Evolutionary conservation across 1,140 invertebrate species (phyloP), one percentile per base, ranked within the genome.

Genomic region (Drosophila auraria): DNA sequence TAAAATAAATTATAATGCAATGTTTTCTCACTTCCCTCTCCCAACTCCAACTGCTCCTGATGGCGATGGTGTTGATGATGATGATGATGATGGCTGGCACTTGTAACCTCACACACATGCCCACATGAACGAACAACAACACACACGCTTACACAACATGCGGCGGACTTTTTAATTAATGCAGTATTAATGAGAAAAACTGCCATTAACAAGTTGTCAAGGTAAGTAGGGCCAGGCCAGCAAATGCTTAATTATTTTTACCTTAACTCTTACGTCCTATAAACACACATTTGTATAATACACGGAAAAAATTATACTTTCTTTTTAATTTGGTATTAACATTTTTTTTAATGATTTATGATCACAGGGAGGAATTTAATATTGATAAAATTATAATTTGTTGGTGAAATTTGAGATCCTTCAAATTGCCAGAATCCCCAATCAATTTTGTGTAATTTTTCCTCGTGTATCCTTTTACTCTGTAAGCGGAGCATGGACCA

Each of bases 181-280:
- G 95, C 95, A 91, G 96, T 97, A 60, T 94, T 96, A 60, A 94
- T 96, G 91, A 94, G 96, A 87, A 97, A 97, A 94, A 95, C 95
- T 68, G 96, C 96, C 54, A 94, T 97, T 70, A 94, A 95, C 36
- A 96, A 96, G 92, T 94, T 96, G 63, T 95, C 96, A 64, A 95
- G 94, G 94, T 95, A 95, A 87, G 92, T 86, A 81, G 74, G 47
- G 63, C 51, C 51, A 57, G 20, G 49, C 38, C 50, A 42, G 68
- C 47, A 56, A 50, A 68, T 78, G 84, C 70, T 89, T 90, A 84
- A 89, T 89, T 89, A 89, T 82, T 84, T 89, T 76, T 82, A 66
- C 70, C 78, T 81, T 66, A 78, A 53, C 50, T 64, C 64, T 49
- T 40, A 20, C 49, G 63, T 40, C 66, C n/a, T 27, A 47, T 47